These are phyloP conservation scores for Dysidea cf. avara DNA, from an alignment of 37 sponge, comb jelly and placozoan genomes.

Conservation along the genomic window DNA sequence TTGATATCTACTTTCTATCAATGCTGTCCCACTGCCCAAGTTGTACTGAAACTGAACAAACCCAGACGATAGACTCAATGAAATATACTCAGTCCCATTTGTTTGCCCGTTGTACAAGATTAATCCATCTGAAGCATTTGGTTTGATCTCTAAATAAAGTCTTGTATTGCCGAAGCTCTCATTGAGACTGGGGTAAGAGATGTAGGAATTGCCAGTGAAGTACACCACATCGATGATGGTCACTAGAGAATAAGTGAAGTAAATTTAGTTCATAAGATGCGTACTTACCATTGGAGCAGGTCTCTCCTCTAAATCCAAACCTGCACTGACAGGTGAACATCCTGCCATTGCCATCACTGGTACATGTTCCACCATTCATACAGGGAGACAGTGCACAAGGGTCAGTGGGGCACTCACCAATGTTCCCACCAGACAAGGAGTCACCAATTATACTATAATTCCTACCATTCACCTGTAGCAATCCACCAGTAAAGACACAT, in stretches of 20 bases:
- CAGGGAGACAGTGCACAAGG: slow-evolving; percentile 8
- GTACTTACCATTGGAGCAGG: no score
- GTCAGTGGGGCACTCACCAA: not conserved
- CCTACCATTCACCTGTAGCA: no score
- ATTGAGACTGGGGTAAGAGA: slow-evolving; percentile 22
- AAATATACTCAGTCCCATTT: slow-evolving; percentile 53
- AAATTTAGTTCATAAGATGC: no score
- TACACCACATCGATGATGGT: slow-evolving; percentile 7
- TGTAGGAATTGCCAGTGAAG: slow-evolving; percentile 35
- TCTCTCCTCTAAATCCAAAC: no score
- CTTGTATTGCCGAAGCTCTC: slow-evolving; percentile 39
- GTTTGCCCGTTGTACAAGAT: slow-evolving; percentile 43
- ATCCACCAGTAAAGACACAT: no score
- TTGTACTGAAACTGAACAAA: slow-evolving; percentile 48
- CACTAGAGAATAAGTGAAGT: no score
- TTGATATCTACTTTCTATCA: slow-evolving; percentile 8
- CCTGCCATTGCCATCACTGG: no score
- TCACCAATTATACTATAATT: not conserved
- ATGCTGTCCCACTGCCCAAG: slow-evolving; percentile 42
- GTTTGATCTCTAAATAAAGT: slow-evolving; percentile 41
- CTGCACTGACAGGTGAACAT: slow-evolving; percentile 7
- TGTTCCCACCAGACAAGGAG: not conserved
- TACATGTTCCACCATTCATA: slow-evolving; percentile 22
- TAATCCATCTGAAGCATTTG: slow-evolving; percentile 30
- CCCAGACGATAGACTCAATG: slow-evolving; percentile 32